Conservation (phyloP, 2,797 vertebrate species). For the Scleropages formosus region DNA sequence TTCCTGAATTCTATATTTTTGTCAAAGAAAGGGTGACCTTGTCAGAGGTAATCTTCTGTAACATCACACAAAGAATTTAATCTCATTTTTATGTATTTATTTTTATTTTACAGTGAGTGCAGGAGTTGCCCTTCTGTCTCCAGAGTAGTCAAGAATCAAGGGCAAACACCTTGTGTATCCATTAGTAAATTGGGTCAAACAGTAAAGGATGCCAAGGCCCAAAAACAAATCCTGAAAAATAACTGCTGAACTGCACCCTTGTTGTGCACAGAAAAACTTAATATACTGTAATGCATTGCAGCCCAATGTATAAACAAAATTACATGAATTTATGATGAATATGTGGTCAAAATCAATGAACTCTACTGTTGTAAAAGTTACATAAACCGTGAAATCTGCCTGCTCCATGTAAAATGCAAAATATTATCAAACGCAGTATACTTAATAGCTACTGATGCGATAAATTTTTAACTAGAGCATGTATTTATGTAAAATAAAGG, state of each 20-base stretch:
- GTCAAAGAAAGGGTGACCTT: background rate
- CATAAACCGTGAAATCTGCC: no score
- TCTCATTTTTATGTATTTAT: background rate
- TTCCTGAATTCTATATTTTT: background rate
- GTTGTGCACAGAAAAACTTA: no score
- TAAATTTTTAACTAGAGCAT: background rate
- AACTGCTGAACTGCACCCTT: no score
- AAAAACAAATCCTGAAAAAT: no score
- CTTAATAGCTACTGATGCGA: no score
- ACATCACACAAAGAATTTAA: background rate
- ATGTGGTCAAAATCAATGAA: no score
- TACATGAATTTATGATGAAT: no score
- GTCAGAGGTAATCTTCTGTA: background rate
- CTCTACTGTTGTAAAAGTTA: no score
- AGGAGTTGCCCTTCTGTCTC: background rate
- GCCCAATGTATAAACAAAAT: no score
- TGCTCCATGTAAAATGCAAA: no score
- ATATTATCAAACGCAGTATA: no score
- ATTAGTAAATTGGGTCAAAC: slow-evolving; percentile 16
- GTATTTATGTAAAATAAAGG: background rate
- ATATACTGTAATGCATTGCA: no score
- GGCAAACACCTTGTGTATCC: slow-evolving; percentile 11
- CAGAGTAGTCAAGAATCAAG: slow-evolving; percentile 22
- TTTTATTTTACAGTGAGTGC: background rate
- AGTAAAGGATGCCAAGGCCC: background rate